These are phyloP conservation scores for Drosophila siamana DNA, from an alignment of 2,888 invertebrate species.

Conservation along the genomic window DNA sequence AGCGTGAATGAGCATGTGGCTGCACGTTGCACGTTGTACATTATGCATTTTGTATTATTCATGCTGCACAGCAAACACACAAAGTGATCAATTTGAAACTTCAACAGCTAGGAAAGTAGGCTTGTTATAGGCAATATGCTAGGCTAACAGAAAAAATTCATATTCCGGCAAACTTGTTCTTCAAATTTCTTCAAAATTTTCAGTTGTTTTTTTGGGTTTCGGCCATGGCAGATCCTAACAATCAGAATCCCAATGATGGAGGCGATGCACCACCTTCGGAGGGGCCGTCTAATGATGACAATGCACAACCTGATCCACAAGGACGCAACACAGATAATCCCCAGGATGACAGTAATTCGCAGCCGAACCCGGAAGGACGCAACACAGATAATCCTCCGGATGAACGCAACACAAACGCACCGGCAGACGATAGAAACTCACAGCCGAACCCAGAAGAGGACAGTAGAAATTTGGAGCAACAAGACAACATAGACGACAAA, in stretches of 20 bases:
- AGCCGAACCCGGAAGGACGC: not conserved
- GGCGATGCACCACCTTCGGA: not conserved
- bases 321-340: not conserved
- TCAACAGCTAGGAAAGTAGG: constrained; percentile 31
- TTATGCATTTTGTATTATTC: constrained; percentile 33
- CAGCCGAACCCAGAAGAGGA: not conserved
- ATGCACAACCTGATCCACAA: not conserved
- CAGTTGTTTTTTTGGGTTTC: not conserved
- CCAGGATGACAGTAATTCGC: not conserved
- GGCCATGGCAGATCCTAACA: constrained; percentile 27
- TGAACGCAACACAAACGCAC: not conserved
- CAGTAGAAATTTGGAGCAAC: not conserved
- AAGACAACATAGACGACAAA: not conserved
- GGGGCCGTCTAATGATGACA: not conserved
- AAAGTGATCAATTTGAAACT: constrained; percentile 40
- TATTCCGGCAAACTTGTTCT: not conserved
- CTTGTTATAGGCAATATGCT: constrained; percentile 5
- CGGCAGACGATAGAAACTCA: not conserved
- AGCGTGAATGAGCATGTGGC: constrained; percentile 41
- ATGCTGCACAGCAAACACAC: no score
- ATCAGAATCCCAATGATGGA: not conserved
- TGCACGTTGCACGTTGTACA: not conserved
- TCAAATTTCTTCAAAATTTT: constrained; percentile 2
- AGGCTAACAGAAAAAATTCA: not conserved
- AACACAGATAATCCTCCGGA: not conserved